Evolutionary conservation across 2,113 vertebrate genomes (phyloP), one percentile per base, ranked within the genome.

Genomic region (Myiozetetes cayanensis): DNA sequence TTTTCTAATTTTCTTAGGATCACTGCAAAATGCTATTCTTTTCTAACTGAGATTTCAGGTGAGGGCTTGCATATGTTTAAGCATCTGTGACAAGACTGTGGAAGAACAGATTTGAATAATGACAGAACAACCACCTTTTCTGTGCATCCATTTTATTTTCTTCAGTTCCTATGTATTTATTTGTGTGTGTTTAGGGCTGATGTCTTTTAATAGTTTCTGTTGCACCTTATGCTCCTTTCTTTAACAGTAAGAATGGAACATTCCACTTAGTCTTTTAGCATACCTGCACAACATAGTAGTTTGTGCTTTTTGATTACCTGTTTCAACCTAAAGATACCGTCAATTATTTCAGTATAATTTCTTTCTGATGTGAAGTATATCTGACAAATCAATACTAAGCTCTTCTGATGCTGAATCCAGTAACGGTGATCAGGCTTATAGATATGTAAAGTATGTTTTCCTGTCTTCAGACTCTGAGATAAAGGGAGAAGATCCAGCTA

Each of bases 301-400:
- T 6, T 55, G 19, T 68, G 61, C 37, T 85, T 59, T 89, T 84
- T 86, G 50, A 71, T 67, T 75, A 47, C 39, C 24, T 28, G 3
- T 93, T 94, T 78, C 39, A 61, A 37, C 25, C 49, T 72, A 70
- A 91, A 85, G 87, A 79, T 53, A 43, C 28, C 17, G 59, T 75
- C 59, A 65, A 0, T 89, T 87, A 67, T 76, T 87, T 87, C 61
- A 74, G 2, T 83, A 23, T 56, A 0, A 24, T 87, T 87, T 76
- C 8, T 70, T 14, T 87, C 31, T 96, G 53, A 37, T 43, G 35
- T 49, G 33, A 27, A 90, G 71, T 46, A 44, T 66, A 1, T 72
- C 61, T 79, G 27, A 52, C 21, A 88, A 72, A 96, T 96, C 85
- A 86, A 83, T 95, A 58, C 27, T 66, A 71, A 85, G 59, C 35